These are phyloP conservation scores for Metopia argyrocephala DNA, from an alignment of 2,888 invertebrate genomes.

Conservation along the genomic window DNA sequence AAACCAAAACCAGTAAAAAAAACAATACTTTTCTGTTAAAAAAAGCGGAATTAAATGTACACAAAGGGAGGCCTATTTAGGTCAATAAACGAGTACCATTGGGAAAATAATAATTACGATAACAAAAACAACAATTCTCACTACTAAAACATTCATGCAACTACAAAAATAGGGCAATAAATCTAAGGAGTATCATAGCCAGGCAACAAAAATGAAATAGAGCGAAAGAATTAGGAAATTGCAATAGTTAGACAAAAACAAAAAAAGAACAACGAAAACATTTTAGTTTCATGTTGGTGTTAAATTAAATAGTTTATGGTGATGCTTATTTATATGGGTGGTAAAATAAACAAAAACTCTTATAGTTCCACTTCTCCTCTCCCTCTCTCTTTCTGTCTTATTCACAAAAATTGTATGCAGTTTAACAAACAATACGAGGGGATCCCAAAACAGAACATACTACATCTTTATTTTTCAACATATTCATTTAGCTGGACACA, in stretches of 20 bases:
- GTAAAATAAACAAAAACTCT: too few species aligned
- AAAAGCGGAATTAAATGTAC: background rate
- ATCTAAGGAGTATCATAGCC: constrained; percentile 17
- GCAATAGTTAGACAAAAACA: constrained; percentile 7
- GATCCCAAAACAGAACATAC: background rate
- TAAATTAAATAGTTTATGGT: background rate
- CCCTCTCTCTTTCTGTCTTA: too few species aligned
- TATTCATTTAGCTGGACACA: too few species aligned
- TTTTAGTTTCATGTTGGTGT: background rate
- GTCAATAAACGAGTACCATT: constrained; percentile 61
- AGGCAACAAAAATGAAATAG: constrained; percentile 1
- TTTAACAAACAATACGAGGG: background rate
- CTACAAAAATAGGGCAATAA: constrained; percentile 36
- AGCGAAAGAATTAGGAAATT: constrained; percentile 8
- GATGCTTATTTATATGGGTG: constrained; percentile 4
- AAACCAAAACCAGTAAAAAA: background rate
- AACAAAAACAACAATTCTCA: background rate
- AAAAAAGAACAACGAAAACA: background rate
- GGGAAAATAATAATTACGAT: constrained; percentile 24
- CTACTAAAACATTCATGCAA: background rate
- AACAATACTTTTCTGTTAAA: background rate
- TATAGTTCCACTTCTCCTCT: too few species aligned
- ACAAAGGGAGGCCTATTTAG: constrained; percentile 52
- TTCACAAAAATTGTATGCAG: too few species aligned
- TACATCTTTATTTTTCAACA: too few species aligned